phyloP scores from a whole-genome alignment of 2,888 invertebrate species.

The Diploptera punctata region DNA sequence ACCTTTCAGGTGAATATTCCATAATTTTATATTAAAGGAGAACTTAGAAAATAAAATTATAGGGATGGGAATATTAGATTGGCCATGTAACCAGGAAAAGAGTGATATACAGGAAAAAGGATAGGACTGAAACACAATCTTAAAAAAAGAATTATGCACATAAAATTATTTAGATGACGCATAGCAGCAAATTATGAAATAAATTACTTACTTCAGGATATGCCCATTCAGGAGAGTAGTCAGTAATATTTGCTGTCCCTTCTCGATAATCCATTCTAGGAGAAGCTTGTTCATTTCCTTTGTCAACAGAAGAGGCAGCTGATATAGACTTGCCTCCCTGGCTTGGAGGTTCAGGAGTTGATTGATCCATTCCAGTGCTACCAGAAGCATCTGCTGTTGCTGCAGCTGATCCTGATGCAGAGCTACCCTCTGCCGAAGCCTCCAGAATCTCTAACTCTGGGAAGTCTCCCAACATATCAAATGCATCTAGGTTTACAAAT shows the following conservation, averaged over 20 bases:
- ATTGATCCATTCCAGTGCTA: conserved; percentile 1
- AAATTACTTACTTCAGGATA: conserved; percentile 74
- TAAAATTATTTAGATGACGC: no score
- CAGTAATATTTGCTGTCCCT: conserved; percentile 78
- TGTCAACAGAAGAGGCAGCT: no score
- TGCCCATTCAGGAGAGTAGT: conserved; percentile 97
- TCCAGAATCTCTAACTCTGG: conserved; percentile 84
- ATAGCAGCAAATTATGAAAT: no score
- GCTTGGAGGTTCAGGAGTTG: conserved; percentile 15
- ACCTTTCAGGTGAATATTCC: no score
- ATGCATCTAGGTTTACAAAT: conserved; percentile 91
- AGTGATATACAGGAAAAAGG: no score
- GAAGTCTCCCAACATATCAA: conserved; percentile 92
- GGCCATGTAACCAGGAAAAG: no score
- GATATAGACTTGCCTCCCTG: conserved; percentile 2
- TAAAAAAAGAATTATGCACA: no score
- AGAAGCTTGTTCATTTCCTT: conserved; percentile 49
- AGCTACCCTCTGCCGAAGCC: conserved; percentile 57
- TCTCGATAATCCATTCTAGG: conserved; percentile 51
- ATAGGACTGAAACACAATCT: no score
- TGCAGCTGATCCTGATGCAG: no score
- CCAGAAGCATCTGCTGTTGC: conserved; percentile 49
- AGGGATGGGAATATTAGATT: no score
- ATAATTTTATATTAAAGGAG: no score
- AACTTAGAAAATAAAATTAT: no score